phyloP scores from a whole-genome alignment of 2,113 vertebrate genomes.

The Bubalus kerabau region DNA sequence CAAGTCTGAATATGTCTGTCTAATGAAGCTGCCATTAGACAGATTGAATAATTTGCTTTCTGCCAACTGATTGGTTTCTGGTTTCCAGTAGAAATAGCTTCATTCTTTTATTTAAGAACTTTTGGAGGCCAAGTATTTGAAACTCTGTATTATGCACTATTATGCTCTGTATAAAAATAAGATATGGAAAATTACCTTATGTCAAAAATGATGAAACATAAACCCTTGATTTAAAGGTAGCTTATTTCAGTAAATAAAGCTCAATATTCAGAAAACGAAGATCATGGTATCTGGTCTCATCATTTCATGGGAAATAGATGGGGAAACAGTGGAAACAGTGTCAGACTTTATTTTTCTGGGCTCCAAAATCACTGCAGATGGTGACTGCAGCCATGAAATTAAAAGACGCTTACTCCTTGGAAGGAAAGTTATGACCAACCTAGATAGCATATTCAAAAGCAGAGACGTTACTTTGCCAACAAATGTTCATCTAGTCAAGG shows the following conservation, averaged over 20 bases:
- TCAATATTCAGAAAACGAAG: too few relatives aligned
- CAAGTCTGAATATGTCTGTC: background rate
- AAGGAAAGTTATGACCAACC: too few relatives aligned
- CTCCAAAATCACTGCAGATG: too few relatives aligned
- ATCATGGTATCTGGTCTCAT: too few relatives aligned
- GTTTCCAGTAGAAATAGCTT: background rate
- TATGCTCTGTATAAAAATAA: background rate
- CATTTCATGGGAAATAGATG: too few relatives aligned
- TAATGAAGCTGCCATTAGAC: background rate
- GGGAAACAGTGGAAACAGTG: too few relatives aligned
- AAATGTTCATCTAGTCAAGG: too few relatives aligned
- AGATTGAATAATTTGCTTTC: background rate
- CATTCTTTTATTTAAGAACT: background rate
- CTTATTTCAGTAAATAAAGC: background rate
- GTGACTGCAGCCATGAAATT: too few relatives aligned
- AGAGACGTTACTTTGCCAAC: too few relatives aligned
- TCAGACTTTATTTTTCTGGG: too few relatives aligned
- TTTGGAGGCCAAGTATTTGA: constrained; percentile 13
- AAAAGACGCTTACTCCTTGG: too few relatives aligned
- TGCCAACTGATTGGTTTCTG: background rate
- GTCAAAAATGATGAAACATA: background rate
- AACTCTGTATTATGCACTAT: background rate
- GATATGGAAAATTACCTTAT: background rate
- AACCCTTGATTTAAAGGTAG: background rate
- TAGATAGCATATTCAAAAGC: too few relatives aligned